Evolutionary conservation across 2,888 invertebrate species (phyloP), one percentile per base, ranked within the genome.

Genomic region (Sacculina carcini): DNA sequence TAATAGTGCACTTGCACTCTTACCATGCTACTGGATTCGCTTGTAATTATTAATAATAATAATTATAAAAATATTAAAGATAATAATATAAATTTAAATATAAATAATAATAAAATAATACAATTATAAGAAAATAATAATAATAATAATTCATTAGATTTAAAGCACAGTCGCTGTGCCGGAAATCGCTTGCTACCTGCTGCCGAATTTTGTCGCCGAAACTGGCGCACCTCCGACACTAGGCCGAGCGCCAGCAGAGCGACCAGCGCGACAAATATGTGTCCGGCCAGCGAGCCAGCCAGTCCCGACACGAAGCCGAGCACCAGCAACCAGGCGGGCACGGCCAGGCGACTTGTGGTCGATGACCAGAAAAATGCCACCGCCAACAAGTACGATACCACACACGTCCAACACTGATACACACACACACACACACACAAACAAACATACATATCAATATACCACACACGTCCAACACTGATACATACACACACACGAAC

Each of bases 311-410:
- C 59, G 61, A 78, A 83, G 57, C 82, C 74, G 21, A 80, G 75
- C 31, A 82, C 65, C 5, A 80, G 68, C 14, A 82, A 66, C 87
- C 87, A 89, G 0, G 86, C 77, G 10, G 75, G 73, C 48, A 76
- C 70, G 38, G 77, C 73, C 61, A 82, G 78, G 51, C 71, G 66
- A 6, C 67, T 66, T 54, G 78, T 76, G 55, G 75, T 69, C 1
- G 78, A 77, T 32, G 71, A 77, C 87, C 87, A 89, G 58, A 78
- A 69, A 49, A 79, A 67, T 56, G 75, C 73, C 1, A 86, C 72
- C 44, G 77, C 67, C 23, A 77, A 70, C 21, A 83, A 59, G 61
- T 87, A 87, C 10, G 75, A 74, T 16, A 75, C 60, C 12, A 79
- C 66, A 58, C 81, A 63, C 16, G 76, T 68, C 56, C 74, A 63